Percentiles rank a stretch among this genome's conserved stretches.
These are phyloP conservation scores for Criorhina ranunculi DNA, from an alignment of 2,888 invertebrate species.

Conservation along the genomic window DNA sequence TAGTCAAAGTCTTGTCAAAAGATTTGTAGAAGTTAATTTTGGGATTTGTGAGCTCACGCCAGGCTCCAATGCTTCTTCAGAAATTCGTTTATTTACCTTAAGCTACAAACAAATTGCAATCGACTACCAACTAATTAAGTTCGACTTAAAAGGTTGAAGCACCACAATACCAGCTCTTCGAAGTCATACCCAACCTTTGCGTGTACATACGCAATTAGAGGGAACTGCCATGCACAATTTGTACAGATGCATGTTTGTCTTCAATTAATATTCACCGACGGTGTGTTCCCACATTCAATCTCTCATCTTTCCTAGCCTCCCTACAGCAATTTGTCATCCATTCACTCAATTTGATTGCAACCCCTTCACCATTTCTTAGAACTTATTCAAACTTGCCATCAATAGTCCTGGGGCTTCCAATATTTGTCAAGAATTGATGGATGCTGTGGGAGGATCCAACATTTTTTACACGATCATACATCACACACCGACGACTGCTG, in stretches of 20 bases:
- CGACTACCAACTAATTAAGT: no score
- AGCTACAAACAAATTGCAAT: no score
- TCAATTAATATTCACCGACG: constrained; percentile 5
- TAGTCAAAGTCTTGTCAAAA: no score
- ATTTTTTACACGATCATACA: constrained; percentile 37
- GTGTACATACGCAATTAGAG: not conserved
- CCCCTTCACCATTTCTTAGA: no score
- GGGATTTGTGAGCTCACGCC: no score
- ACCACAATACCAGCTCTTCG: no score
- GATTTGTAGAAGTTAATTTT: no score
- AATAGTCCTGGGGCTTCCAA: not conserved
- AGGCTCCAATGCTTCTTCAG: no score
- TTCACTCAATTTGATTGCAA: constrained; percentile 2
- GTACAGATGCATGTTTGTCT: constrained; percentile 8
- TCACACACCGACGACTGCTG: constrained; percentile 43
- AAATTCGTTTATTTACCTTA: no score
- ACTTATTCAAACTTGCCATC: not conserved
- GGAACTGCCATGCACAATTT: not conserved
- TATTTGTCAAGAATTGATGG: not conserved
- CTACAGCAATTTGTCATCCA: constrained; percentile 46
- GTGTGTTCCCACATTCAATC: not conserved
- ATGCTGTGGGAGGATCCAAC: constrained; percentile 52
- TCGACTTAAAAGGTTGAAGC: no score
- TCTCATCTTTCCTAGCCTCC: constrained; percentile 29
- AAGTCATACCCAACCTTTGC: not conserved